Conservation (phyloP, 2,113 vertebrate species). For the Antennarius striatus region DNA sequence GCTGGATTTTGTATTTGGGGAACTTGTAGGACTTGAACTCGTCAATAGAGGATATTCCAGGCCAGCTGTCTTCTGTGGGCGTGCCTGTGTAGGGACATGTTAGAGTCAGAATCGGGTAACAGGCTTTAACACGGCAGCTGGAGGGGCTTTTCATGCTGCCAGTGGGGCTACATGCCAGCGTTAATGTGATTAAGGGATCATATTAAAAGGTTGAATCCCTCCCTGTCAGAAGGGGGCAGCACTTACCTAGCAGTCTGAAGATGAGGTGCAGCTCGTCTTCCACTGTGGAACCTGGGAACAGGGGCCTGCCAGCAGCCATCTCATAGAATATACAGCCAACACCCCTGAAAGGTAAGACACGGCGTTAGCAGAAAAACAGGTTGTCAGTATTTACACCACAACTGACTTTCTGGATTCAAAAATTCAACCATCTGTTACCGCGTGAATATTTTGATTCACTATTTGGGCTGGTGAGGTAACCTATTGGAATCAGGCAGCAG, state of each 20-base stretch:
- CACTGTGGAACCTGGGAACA: slow-evolving; percentile 94
- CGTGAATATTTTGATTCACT: no score
- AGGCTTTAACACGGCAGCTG: slow-evolving; percentile 42
- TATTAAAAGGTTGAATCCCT: slow-evolving; percentile 10
- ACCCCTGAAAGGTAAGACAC: slow-evolving; percentile 79
- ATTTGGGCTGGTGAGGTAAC: no score
- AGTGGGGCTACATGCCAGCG: slow-evolving; percentile 46
- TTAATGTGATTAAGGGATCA: slow-evolving; percentile 54
- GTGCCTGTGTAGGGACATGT: slow-evolving; percentile 82
- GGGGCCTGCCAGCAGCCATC: slow-evolving; percentile 95
- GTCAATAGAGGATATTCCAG: slow-evolving; percentile 90
- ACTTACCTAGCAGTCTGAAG: slow-evolving; percentile 92
- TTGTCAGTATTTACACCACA: background rate
- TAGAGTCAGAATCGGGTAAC: slow-evolving; percentile 7
- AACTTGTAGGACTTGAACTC: slow-evolving; percentile 96
- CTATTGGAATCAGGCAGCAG: background rate
- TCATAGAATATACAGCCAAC: slow-evolving; percentile 98
- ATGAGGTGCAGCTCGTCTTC: slow-evolving; percentile 97
- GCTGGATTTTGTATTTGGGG: slow-evolving; percentile 91
- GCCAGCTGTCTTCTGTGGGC: slow-evolving; percentile 92
- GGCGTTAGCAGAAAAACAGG: slow-evolving; percentile 6
- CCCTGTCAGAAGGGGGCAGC: slow-evolving; percentile 65
- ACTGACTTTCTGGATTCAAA: background rate
- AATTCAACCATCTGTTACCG: no score
- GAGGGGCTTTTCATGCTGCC: slow-evolving; percentile 37